A percentile compares a stretch with the other conserved stretches of the same genome.
phyloP scores from a whole-genome alignment of 64 coral and sea anemone species.

The Platygyra sinensis region DNA sequence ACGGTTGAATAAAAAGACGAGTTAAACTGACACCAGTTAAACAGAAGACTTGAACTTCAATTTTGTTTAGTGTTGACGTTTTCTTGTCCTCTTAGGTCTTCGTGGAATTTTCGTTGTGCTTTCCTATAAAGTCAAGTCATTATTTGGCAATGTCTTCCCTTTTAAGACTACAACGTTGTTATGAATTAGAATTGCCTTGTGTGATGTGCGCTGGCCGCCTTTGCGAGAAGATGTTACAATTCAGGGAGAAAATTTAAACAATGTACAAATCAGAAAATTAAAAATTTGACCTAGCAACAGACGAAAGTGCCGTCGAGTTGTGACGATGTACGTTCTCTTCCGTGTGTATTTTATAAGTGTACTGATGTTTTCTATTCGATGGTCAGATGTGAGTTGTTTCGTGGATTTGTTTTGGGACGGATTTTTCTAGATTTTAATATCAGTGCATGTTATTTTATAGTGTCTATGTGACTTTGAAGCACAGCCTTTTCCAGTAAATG shows the following conservation, averaged over 20 bases:
- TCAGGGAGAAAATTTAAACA: not conserved
- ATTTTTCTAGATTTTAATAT: conserved; percentile 1
- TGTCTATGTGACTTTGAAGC: conserved; percentile 6
- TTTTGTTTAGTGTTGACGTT: no score
- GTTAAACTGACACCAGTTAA: no score
- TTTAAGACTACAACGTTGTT: no score
- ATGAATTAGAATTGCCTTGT: not conserved
- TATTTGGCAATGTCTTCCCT: no score
- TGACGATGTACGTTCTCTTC: no score
- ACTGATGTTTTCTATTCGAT: no score
- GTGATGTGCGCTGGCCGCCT: not conserved
- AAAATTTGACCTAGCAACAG: not conserved
- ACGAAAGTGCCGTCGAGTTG: no score
- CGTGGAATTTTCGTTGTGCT: no score
- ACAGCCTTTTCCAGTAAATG: conserved; percentile 1
- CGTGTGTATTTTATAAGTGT: not conserved
- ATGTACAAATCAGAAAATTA: not conserved
- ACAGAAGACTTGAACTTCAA: no score
- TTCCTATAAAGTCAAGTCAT: no score
- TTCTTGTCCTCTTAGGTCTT: no score
- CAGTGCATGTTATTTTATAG: conserved; percentile 30
- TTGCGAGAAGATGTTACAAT: not conserved
- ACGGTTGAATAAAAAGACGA: no score
- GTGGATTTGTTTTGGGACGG: not conserved
- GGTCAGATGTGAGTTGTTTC: not conserved